Conservation (phyloP, 2,113 vertebrate genomes). For the Nematolebias whitei region DNA sequence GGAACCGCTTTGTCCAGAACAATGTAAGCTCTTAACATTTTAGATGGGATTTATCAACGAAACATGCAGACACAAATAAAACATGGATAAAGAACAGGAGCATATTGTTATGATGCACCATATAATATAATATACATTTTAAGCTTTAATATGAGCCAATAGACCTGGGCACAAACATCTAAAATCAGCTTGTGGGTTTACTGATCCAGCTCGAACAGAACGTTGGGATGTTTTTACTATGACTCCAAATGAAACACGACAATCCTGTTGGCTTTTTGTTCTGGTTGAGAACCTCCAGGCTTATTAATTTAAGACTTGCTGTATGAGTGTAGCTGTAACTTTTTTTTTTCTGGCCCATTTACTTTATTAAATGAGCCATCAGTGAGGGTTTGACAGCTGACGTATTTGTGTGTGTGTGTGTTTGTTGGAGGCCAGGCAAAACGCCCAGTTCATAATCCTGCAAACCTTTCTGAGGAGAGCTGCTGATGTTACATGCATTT, state of each 20-base stretch:
- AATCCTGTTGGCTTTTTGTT: constrained; percentile 29
- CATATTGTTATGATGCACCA: neutral
- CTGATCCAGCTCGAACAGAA: neutral
- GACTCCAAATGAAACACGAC: constrained; percentile 55
- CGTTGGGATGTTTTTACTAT: constrained; percentile 27
- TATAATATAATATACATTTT: neutral
- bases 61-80: neutral
- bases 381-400: constrained; percentile 44
- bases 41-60: neutral
- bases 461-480: neutral
- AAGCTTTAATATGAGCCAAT: neutral
- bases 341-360: constrained; percentile 62
- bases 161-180: constrained; percentile 5
- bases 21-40: constrained; percentile 26
- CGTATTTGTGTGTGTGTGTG: constrained; percentile 2
- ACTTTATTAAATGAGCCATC: constrained; percentile 52
- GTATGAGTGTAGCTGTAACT: constrained; percentile 48
- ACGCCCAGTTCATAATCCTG: neutral
- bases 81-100: neutral
- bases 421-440: constrained; percentile 10
- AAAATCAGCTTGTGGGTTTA: neutral
- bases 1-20: neutral
- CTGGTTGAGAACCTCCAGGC: constrained; percentile 23
- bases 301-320: constrained; percentile 56
- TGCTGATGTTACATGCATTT: neutral